These are phyloP conservation scores for Mus caroli DNA, from an alignment of 2,797 vertebrate genomes.

Conservation along the genomic window DNA sequence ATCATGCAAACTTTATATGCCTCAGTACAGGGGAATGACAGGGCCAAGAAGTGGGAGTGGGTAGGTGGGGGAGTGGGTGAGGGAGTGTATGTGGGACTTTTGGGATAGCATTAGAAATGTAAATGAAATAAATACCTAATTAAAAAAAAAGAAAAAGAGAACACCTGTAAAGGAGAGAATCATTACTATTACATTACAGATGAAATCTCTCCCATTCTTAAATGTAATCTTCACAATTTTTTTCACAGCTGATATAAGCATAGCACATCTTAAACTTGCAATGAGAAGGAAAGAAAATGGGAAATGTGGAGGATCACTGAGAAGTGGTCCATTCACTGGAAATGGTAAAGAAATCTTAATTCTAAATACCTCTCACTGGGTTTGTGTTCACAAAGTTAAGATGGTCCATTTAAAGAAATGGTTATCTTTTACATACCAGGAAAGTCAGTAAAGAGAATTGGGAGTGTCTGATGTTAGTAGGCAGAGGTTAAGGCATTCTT, in stretches of 20 bases:
- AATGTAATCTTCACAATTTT: neutral
- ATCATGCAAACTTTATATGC: too few species aligned
- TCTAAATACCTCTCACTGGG: neutral
- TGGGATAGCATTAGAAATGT: too few species aligned
- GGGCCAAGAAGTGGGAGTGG: too few species aligned
- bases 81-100: too few species aligned
- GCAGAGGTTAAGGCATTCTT: neutral
- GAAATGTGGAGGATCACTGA: too few species aligned
- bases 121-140: too few species aligned
- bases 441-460: neutral
- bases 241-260: neutral
- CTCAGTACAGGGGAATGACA: too few species aligned
- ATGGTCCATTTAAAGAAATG: conserved; percentile 32
- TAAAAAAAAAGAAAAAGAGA: too few species aligned
- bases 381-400: neutral
- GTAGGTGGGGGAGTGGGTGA: too few species aligned
- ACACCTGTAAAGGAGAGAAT: neutral
- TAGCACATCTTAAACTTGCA: neutral
- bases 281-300: too few species aligned
- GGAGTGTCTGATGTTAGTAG: neutral
- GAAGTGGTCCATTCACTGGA: neutral
- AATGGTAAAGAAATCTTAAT: neutral
- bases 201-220: conserved; percentile 38
- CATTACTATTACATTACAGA: conserved; percentile 40
- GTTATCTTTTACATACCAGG: conserved; percentile 47